Conservation (phyloP, 2,113 vertebrate genomes). For the Nycticryphes semicollaris region DNA sequence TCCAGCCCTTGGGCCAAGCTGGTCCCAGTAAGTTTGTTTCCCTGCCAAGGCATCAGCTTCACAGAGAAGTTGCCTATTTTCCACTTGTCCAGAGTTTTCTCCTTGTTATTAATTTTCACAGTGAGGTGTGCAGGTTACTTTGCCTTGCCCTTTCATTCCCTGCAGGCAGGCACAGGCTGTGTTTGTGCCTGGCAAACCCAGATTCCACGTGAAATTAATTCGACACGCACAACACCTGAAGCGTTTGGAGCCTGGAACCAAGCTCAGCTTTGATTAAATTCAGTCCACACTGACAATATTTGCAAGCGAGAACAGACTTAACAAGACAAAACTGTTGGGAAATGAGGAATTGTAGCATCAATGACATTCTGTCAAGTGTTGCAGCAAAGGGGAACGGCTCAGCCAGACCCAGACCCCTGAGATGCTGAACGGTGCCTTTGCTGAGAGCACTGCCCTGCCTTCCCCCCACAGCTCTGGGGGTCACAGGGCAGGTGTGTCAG, state of each 20-base stretch:
- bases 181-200: neutral
- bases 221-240: neutral
- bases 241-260: rapidly evolving
- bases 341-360: rapidly evolving
- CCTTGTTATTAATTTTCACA: neutral
- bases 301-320: neutral
- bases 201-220: neutral
- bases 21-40: neutral
- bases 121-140: rapidly evolving
- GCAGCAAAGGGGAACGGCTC: neutral
- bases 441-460: neutral
- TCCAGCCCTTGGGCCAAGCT: neutral
- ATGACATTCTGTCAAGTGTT: neutral
- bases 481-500: neutral
- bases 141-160: neutral
- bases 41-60: neutral
- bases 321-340: neutral
- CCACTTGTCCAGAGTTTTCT: neutral
- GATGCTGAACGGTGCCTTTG: neutral
- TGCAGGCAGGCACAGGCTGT: neutral
- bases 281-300: neutral
- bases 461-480: neutral
- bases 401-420: rapidly evolving
- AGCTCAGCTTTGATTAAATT: neutral
- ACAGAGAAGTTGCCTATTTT: neutral